These are phyloP conservation scores for Danio tinwini DNA, from an alignment of 2,797 vertebrate genomes.

Conservation along the genomic window DNA sequence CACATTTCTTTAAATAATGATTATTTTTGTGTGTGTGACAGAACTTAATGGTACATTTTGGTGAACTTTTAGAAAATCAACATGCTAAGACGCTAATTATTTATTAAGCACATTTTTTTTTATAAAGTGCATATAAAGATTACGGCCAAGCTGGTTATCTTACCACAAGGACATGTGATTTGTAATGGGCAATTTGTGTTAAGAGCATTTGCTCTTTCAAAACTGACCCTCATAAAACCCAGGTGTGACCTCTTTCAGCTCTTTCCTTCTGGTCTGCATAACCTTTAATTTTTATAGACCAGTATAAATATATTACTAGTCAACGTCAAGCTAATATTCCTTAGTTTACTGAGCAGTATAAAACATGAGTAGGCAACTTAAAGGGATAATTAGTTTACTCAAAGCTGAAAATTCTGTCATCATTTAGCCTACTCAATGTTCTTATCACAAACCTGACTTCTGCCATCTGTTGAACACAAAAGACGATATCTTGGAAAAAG, in stretches of 20 bases:
- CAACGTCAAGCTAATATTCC: neutral
- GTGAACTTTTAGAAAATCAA: conserved; percentile 50
- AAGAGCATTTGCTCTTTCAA: conserved; percentile 26
- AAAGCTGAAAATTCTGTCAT: no score
- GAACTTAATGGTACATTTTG: conserved; percentile 36
- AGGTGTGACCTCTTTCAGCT: conserved; percentile 53
- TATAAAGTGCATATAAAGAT: no score
- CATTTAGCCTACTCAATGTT: no score
- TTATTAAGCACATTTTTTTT: no score
- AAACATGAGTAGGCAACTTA: no score
- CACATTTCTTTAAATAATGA: neutral
- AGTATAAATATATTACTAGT: neutral
- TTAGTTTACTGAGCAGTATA: neutral
- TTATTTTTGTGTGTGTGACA: conserved; percentile 57
- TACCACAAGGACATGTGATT: conserved; percentile 50
- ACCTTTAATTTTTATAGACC: neutral
- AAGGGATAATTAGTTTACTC: no score
- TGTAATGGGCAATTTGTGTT: conserved; percentile 55
- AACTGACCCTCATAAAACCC: conserved; percentile 52
- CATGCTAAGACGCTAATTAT: neutral
- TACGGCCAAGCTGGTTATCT: neutral
- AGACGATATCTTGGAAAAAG: no score
- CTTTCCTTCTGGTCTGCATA: neutral
- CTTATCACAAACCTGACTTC: no score
- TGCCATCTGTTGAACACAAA: no score